Percentiles rank a stretch among this genome's conserved stretches.
phyloP scores from a whole-genome alignment of 2,797 vertebrate species.

The Eulemur coronatus region DNA sequence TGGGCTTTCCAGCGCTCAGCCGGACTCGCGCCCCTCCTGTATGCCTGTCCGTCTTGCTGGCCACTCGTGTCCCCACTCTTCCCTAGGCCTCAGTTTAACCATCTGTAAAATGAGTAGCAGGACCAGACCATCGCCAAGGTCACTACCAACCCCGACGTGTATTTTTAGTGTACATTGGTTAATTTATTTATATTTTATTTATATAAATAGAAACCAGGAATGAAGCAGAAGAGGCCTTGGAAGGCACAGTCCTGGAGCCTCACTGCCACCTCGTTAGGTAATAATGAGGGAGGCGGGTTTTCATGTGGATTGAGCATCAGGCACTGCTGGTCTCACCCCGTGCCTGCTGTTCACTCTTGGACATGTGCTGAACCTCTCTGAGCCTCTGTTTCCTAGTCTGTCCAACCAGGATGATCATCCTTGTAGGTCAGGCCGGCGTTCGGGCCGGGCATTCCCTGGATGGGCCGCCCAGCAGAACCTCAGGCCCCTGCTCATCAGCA shows the following conservation, averaged over 20 bases:
- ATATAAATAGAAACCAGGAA: neutral
- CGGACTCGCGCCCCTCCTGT: rapidly evolving
- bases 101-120: neutral
- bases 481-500: too few relatives aligned
- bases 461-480: neutral
- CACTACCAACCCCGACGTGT: neutral
- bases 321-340: neutral
- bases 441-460: rapidly evolving
- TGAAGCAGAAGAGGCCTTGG: neutral
- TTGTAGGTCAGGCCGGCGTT: neutral
- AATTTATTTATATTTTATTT: neutral
- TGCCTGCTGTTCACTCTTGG: neutral
- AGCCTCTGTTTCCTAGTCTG: neutral
- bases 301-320: neutral
- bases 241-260: neutral
- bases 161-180: too few relatives aligned
- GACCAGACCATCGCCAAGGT: neutral
- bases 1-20: neutral
- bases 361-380: neutral
- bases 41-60: neutral
- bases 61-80: rapidly evolving
- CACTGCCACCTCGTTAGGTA: neutral
- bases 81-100: neutral
- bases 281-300: neutral
- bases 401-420: neutral